phyloP scores from a whole-genome alignment of 2,888 invertebrate species.

The Lapara coniferarum region DNA sequence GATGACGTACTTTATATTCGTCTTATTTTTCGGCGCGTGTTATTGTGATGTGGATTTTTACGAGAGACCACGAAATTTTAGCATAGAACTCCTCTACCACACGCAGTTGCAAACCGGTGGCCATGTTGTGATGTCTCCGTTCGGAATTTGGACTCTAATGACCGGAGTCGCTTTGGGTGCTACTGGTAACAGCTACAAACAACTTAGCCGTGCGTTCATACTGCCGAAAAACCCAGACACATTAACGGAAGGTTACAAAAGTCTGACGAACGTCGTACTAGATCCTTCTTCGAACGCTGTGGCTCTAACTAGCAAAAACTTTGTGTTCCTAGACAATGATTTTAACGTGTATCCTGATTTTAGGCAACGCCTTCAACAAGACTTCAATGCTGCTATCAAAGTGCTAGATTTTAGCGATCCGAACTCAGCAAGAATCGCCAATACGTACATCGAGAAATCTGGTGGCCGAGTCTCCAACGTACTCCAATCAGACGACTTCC shows the following conservation, averaged over 20 bases:
- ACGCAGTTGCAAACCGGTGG: conserved; percentile 66
- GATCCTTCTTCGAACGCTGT: conserved; percentile 63
- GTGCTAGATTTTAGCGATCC: conserved; percentile 69
- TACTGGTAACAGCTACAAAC: conserved; percentile 60
- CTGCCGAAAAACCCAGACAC: conserved; percentile 56
- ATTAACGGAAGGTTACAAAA: conserved; percentile 61
- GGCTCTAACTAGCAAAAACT: conserved; percentile 66
- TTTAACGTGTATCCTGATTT: conserved; percentile 61
- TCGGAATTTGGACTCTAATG: conserved; percentile 80
- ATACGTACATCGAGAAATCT: conserved; percentile 65
- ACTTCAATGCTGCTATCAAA: conserved; percentile 68
- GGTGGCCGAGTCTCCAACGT: conserved; percentile 73
- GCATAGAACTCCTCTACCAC: conserved; percentile 69
- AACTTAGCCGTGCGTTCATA: conserved; percentile 64
- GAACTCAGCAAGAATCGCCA: conserved; percentile 63
- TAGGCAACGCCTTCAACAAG: conserved; percentile 52
- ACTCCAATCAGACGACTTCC: conserved; percentile 77
- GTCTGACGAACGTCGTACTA: conserved; percentile 58
- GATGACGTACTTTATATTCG: conserved; percentile 56
- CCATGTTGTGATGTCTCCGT: conserved; percentile 76
- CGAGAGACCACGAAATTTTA: conserved; percentile 72
- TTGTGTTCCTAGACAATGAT: conserved; percentile 69
- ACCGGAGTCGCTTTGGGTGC: conserved; percentile 73
- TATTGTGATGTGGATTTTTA: conserved; percentile 65
- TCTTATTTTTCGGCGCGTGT: conserved; percentile 57